These are phyloP conservation scores for Eustalomyia histrio DNA, from an alignment of 2,888 invertebrate species.

Conservation along the genomic window DNA sequence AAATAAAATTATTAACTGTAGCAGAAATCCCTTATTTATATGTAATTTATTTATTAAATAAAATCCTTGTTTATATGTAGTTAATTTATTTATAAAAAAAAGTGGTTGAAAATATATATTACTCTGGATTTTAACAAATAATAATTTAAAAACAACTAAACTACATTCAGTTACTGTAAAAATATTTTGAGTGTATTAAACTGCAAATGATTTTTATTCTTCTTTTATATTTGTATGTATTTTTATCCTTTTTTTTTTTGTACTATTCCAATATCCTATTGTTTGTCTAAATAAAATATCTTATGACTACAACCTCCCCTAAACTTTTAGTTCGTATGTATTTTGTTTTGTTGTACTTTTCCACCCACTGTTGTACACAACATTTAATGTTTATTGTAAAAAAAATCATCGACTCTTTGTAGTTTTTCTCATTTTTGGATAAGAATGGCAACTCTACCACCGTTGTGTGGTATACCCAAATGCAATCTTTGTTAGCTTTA, in stretches of 20 bases:
- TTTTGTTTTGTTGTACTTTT: background rate
- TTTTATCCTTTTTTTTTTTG: background rate
- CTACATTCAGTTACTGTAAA: no score
- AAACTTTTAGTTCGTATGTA: background rate
- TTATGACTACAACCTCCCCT: conserved; percentile 37
- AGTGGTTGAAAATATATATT: no score
- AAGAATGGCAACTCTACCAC: conserved; percentile 30
- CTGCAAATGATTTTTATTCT: background rate
- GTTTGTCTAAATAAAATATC: conserved; percentile 27
- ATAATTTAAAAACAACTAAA: no score
- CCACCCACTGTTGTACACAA: conserved; percentile 2
- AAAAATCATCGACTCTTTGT: background rate
- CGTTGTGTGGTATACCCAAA: conserved; percentile 18
- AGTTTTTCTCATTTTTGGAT: background rate
- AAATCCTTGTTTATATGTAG: no score
- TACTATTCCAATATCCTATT: conserved; percentile 29
- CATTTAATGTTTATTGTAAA: no score
- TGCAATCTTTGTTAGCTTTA: conserved; percentile 36
- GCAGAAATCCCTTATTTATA: no score
- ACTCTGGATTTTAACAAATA: no score
- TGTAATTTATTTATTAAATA: no score
- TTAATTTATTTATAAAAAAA: no score
- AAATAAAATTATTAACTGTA: no score
- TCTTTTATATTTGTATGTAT: background rate
- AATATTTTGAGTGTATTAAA: no score